phyloP scores from a whole-genome alignment of 2,113 vertebrate genomes.

The Eulacestoma nigropectus region DNA sequence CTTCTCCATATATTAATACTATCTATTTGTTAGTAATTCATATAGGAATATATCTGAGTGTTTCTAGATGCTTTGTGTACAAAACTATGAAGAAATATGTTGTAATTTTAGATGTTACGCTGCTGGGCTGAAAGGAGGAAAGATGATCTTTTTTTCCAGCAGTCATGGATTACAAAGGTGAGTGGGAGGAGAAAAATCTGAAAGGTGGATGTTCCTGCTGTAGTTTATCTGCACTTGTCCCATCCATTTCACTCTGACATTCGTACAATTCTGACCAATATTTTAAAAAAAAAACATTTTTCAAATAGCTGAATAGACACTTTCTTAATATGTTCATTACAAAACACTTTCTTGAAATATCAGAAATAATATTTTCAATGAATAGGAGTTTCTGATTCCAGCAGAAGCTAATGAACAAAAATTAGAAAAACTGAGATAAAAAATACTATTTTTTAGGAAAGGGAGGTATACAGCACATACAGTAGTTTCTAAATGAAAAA shows the following conservation, averaged over 20 bases:
- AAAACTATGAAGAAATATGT: not conserved
- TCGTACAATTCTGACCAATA: not conserved
- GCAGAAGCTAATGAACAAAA: not conserved
- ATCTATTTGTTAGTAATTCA: not conserved
- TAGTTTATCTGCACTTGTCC: not conserved
- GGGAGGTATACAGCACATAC: fast-evolving
- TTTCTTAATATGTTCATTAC: not conserved
- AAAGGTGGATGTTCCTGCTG: not conserved
- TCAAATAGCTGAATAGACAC: not conserved
- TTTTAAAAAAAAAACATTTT: not conserved
- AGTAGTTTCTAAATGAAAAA: not conserved
- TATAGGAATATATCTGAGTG: not conserved
- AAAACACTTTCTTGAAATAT: not conserved
- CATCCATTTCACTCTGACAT: not conserved
- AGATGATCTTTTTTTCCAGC: fast-evolving
- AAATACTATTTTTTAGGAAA: not conserved
- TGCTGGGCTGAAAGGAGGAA: not conserved
- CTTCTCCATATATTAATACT: not conserved
- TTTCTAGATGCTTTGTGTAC: not conserved
- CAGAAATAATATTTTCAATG: not conserved
- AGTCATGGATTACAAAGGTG: not conserved
- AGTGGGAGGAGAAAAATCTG: not conserved
- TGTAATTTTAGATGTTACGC: not conserved
- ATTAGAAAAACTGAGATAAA: not conserved
- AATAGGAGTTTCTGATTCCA: not conserved